phyloP scores from a whole-genome alignment of 2,113 vertebrate genomes.

The Dipodomys ordii region DNA sequence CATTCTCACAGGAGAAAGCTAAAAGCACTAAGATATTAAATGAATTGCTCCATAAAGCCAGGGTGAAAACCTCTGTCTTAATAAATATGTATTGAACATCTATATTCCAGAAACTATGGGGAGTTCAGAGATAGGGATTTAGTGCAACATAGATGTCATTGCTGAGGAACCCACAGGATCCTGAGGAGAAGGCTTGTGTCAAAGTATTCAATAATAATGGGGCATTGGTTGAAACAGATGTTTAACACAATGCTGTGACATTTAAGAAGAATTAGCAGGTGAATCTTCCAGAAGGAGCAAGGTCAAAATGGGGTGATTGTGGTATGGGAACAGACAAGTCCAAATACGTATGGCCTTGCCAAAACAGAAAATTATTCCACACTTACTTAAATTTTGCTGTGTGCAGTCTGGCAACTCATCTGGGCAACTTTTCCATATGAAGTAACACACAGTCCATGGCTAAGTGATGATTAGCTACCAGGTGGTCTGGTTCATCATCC shows the following conservation, averaged over 20 bases:
- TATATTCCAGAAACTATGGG: not conserved
- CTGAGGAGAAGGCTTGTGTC: not conserved
- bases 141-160: not conserved
- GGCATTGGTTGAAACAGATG: not conserved
- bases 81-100: constrained; percentile 37
- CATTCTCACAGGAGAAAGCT: constrained; percentile 33
- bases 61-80: not conserved
- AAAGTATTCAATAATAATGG: not conserved
- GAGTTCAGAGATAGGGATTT: not conserved
- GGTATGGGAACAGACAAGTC: not conserved
- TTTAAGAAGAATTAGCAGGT: not conserved
- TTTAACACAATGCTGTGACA: not conserved
- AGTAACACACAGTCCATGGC: not conserved
- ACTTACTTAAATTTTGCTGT: not conserved
- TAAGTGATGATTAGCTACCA: too few species aligned
- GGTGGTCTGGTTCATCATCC: too few species aligned
- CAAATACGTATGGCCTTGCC: not conserved
- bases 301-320: not conserved
- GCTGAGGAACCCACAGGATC: not conserved
- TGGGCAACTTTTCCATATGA: not conserved
- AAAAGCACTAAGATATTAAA: constrained; percentile 26
- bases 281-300: not conserved
- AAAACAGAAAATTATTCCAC: not conserved
- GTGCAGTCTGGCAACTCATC: not conserved
- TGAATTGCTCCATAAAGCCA: constrained; percentile 12